Evolutionary conservation across 1,140 invertebrate species (phyloP), one percentile per base, ranked within the genome.

Genomic region (Metaphire vulgaris): DNA sequence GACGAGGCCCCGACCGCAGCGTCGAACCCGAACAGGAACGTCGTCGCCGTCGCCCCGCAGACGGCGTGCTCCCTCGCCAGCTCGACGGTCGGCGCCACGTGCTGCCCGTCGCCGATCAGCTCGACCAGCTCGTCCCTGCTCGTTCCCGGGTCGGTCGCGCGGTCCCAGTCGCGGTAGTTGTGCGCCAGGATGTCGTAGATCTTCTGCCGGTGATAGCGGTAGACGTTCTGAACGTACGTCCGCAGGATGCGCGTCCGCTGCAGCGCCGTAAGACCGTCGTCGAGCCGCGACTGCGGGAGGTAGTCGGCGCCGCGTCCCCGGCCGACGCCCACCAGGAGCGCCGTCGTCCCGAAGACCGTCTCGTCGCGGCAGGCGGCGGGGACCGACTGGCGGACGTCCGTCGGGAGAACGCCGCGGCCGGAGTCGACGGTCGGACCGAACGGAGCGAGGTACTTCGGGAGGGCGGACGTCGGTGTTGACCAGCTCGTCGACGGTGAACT

Each of bases 171-270:
- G 1, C 94, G 97, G 85, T 99, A 99, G 84, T 98, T 95, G 86
- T 98, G 97, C 79, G 97, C 92, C 31, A 97, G 91, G 56, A 96
- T 97, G 82, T 96, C 95, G 87, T 96, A 96, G 84, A 99, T 97
- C 86, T 99, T 96, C 81, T 94, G 95, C 78, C 97, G 89, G 85
- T 98, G 96, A 73, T 83, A 95, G 82, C 91, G 92, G 21, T 91
- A 90, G 84, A 95, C 92, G 84, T 94, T 93, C 30, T 94, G 92
- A 67, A 90, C 88, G 82, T 98, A 94, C 14, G 95, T 98, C 79
- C 96, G 89, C 79, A 98, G 90, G 81, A 97, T 68, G 28, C 31
- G 67, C 67, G 28, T 68, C 67, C 28, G 28, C 15, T 68, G 28
- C 2, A 68, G 31, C 1, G 26, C 67, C 67, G 28, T 26, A 68